Evolutionary conservation across 2,797 vertebrate genomes (phyloP), one percentile per base, ranked within the genome.

Genomic region (Limosa lapponica): DNA sequence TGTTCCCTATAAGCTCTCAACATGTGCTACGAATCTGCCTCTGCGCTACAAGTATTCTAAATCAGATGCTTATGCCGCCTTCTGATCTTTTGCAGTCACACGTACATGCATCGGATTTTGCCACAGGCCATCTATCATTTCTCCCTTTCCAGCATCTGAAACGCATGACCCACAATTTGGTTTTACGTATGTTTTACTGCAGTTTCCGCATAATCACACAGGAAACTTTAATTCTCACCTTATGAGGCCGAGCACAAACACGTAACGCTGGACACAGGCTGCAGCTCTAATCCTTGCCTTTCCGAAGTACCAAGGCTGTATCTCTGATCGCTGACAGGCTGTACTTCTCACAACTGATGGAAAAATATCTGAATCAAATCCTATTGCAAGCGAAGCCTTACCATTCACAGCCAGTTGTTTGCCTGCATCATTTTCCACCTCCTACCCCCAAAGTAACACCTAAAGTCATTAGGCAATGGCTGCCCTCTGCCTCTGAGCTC

Each of bases 61-160:
- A 96, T 97, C 89, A 96, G 87, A 96, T n/a, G 58, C 79, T 94
- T 92, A 96, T 84, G 94, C 72, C 19, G 34, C 32, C 92, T 92
- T 96, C 93, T 96, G 94, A 96, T 97, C 94, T 95, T 94, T 92
- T 94, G 88, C 94, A 95, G 84, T 74, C 94, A 89, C 89, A 95
- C 61, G 0, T 90, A 77, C 41, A 34, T 61, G 61, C 57, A 58
- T 5, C 4, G 2, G 67, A 75, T 90, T 95, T 92, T 95, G 92
- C 95, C 95, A 92, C 81, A 89, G 93, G 93, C 94, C 65, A 78
- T 95, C 75, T 67, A 83, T 92, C 92, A 92, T 95, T 89, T 59
- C 69, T 93, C 65, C 58, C 57, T 89, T 89, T 64, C 78, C 93
- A 96, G 71, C 91, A 94, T 85, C 90, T 92, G 90, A 96, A 96